phyloP scores from a whole-genome alignment of 35 echinoderm and acorn worm genomes.

The Apostichopus parvimensis region DNA sequence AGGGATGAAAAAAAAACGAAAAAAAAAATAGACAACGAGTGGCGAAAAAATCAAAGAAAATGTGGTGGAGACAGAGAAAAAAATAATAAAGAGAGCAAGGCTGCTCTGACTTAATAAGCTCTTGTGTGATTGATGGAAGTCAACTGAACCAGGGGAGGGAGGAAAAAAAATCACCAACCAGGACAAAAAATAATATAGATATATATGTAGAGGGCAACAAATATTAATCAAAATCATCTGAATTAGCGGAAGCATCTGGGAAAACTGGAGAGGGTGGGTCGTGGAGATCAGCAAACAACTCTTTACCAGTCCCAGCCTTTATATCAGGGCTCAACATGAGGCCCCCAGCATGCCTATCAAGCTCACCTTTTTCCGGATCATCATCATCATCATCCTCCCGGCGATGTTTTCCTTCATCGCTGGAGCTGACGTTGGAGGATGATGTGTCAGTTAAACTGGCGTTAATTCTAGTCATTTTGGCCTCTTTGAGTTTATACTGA shows the following conservation, averaged over 20 bases:
- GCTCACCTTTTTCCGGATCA: slow-evolving; percentile 50
- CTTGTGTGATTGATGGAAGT: background rate
- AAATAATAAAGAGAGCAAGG: background rate
- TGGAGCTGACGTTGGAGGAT: slow-evolving; percentile 22
- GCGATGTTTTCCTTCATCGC: slow-evolving; percentile 37
- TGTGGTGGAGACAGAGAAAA: background rate
- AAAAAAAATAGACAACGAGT: background rate
- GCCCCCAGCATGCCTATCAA: slow-evolving; percentile 83
- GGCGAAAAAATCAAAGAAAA: background rate
- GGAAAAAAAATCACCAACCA: background rate
- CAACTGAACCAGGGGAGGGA: background rate
- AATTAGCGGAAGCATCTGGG: slow-evolving; percentile 66
- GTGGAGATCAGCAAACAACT: slow-evolving; percentile 85
- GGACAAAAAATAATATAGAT: background rate
- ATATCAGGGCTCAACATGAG: slow-evolving; percentile 53
- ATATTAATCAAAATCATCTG: slow-evolving; percentile 89
- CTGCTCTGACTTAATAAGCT: background rate
- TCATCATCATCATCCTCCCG: background rate
- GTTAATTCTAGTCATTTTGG: slow-evolving; percentile 55
- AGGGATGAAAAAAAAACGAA: background rate
- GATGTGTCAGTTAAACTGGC: slow-evolving; percentile 48
- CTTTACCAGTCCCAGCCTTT: slow-evolving; percentile 36
- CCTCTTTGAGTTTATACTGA: slow-evolving; percentile 86
- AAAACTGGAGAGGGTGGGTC: slow-evolving; percentile 46
- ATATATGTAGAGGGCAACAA: background rate